Conservation (phyloP, 2,797 vertebrate genomes). For the Sebastes nivosus region DNA sequence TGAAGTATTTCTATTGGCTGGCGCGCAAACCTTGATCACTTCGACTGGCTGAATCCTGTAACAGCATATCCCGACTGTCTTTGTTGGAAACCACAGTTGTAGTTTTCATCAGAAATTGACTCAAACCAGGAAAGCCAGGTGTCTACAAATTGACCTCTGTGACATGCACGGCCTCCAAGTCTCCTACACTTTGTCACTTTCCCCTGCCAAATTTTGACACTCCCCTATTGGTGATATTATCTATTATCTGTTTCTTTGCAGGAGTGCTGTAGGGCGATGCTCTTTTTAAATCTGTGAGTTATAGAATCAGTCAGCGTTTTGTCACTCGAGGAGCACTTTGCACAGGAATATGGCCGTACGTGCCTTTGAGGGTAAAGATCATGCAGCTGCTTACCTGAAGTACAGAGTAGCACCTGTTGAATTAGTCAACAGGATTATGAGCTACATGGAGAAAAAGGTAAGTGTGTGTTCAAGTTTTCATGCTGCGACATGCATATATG, state of each 20-base stretch:
- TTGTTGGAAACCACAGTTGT: not conserved
- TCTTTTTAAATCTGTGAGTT: not conserved
- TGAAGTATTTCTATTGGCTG: conserved; percentile 68
- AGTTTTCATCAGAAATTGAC: not conserved
- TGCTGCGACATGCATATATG: not conserved
- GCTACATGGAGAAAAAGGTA: conserved; percentile 55
- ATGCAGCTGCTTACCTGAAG: conserved; percentile 53
- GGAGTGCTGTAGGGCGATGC: too few relatives aligned
- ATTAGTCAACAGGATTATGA: conserved; percentile 49
- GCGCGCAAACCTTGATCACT: conserved; percentile 49
- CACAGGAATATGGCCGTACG: conserved; percentile 52
- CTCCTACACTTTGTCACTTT: too few relatives aligned
- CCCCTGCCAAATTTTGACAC: too few relatives aligned
- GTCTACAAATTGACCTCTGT: too few relatives aligned
- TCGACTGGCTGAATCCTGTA: not conserved
- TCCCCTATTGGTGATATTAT: too few relatives aligned
- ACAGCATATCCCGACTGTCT: too few relatives aligned
- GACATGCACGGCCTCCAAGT: not conserved
- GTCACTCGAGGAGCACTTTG: too few relatives aligned
- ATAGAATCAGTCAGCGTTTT: not conserved
- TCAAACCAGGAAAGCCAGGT: too few relatives aligned
- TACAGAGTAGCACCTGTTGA: conserved; percentile 56
- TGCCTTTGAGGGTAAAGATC: conserved; percentile 56
- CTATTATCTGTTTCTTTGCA: too few relatives aligned
- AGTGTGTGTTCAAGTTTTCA: not conserved